Evolutionary conservation across 2,113 vertebrate species (phyloP).

Genomic region (Propithecus coquereli): DNA sequence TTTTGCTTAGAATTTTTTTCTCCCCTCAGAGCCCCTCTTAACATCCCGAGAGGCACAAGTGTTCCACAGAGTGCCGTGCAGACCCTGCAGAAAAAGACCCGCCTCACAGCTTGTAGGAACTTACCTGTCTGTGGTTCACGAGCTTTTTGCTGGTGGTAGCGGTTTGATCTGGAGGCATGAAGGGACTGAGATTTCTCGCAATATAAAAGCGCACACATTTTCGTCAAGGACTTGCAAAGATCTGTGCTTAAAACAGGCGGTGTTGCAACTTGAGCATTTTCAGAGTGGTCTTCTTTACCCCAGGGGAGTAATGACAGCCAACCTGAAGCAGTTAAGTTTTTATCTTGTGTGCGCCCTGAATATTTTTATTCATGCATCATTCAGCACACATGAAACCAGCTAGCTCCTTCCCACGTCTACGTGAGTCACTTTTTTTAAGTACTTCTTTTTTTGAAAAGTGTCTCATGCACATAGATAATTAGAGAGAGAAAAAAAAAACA

Average conservation of each 20-base stretch:
- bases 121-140: neutral
- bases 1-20: neutral
- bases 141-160: neutral
- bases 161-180: neutral
- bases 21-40: neutral
- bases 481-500: constrained; percentile 14
- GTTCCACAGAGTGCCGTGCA: neutral
- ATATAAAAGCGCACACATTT: neutral
- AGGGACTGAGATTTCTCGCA: constrained; percentile 20
- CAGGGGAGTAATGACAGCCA: neutral
- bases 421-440: constrained; percentile 75
- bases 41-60: neutral
- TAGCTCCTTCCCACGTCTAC: constrained; percentile 63
- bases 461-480: constrained; percentile 71
- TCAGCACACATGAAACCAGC: constrained; percentile 51
- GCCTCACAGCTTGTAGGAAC: neutral
- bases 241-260: constrained; percentile 16
- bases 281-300: constrained; percentile 28
- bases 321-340: constrained; percentile 7
- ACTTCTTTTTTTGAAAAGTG: constrained; percentile 61
- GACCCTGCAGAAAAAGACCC: neutral
- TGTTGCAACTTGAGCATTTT: neutral
- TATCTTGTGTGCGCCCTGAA: constrained; percentile 21
- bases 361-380: constrained; percentile 55
- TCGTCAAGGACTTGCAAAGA: constrained; percentile 48